phyloP scores from a whole-genome alignment of 2,113 vertebrate species.

The Scalopus aquaticus region DNA sequence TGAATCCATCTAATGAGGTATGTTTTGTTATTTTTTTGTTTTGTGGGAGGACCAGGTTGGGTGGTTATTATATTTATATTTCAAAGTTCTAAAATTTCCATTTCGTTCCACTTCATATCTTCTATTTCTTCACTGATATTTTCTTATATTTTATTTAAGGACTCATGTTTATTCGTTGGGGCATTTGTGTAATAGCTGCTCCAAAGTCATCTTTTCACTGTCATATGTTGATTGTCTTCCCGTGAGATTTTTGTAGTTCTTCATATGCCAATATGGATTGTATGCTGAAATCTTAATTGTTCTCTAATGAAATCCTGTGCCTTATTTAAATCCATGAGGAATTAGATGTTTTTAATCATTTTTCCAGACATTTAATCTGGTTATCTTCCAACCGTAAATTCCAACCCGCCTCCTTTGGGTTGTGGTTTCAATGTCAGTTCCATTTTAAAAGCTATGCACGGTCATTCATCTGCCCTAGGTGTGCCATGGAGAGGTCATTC shows the following conservation, averaged over 20 bases:
- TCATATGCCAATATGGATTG: not conserved
- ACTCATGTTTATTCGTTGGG: not conserved
- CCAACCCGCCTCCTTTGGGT: not conserved
- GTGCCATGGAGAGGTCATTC: rapidly evolving
- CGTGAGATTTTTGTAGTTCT: not conserved
- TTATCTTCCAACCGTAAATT: not conserved
- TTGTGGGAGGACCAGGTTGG: rapidly evolving
- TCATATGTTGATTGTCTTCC: not conserved
- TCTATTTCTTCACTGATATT: not conserved
- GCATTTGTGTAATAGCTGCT: not conserved
- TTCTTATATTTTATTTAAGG: not conserved
- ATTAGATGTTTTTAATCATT: not conserved
- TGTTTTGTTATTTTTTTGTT: no score
- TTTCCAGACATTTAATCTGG: not conserved
- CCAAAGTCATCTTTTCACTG: not conserved
- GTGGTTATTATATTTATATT: not conserved
- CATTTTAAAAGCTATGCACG: not conserved
- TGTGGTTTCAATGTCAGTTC: not conserved
- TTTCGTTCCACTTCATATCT: not conserved
- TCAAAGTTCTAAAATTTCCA: not conserved
- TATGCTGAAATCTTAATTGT: not conserved
- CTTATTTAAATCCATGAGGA: not conserved
- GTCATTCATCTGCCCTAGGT: not conserved
- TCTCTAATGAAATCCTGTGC: not conserved
- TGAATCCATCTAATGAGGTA: not conserved